Evolutionary conservation across 2,113 vertebrate genomes (phyloP).

Genomic region (Otocyon megalotis): DNA sequence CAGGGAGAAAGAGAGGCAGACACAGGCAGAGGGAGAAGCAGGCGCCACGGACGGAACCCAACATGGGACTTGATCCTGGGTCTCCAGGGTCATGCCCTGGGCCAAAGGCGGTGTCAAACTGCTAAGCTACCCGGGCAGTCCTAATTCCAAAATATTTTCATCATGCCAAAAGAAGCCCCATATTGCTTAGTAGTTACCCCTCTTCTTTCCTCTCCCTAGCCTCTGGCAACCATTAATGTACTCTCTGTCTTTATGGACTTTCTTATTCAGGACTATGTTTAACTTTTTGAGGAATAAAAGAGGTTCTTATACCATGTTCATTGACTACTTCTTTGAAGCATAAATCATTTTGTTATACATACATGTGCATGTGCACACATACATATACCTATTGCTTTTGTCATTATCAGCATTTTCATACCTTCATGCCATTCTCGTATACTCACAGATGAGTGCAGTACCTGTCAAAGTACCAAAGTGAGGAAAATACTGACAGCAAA

Average conservation of each 20-base stretch:
- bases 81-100: no score
- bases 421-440: background rate
- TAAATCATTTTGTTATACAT: background rate
- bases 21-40: no score
- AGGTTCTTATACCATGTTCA: background rate
- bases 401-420: background rate
- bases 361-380: background rate
- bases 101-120: no score
- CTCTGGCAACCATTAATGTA: background rate
- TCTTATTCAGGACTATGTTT: background rate
- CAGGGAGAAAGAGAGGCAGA: no score
- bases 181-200: background rate
- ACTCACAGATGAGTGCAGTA: background rate
- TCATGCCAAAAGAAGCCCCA: background rate
- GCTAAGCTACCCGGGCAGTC: no score
- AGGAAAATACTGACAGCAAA: background rate
- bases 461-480: background rate
- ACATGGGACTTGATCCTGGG: no score
- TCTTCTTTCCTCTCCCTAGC: background rate
- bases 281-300: background rate
- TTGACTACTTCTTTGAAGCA: background rate
- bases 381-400: background rate
- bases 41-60: no score
- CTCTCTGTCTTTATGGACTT: background rate
- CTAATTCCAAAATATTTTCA: conserved; percentile 16